A percentile compares a stretch with the other conserved stretches of the same genome.
Evolutionary conservation across 2,888 invertebrate species (phyloP).

Genomic region (Teinopalpus imperialis): DNA sequence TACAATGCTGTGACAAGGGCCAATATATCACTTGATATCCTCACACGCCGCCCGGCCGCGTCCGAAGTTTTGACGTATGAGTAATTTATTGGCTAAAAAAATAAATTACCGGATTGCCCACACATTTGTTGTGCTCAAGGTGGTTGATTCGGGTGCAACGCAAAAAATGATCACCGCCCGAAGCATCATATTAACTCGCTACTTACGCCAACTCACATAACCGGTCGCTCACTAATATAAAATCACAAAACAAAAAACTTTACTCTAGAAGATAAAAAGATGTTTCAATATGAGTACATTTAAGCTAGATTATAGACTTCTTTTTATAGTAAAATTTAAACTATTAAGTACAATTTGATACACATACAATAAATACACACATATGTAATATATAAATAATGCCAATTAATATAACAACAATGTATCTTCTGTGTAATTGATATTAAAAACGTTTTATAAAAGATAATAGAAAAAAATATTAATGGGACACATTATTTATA

Average conservation of each 20-base stretch:
- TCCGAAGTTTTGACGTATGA: constrained; percentile 78
- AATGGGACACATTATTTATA: no score
- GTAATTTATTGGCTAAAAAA: constrained; percentile 81
- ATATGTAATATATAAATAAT: no score
- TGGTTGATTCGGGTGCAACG: constrained; percentile 76
- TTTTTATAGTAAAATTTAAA: no score
- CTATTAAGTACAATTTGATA: no score
- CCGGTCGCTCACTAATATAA: constrained; percentile 1
- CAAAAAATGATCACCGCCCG: constrained; percentile 68
- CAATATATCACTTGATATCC: constrained; percentile 72
- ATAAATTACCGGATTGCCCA: constrained; percentile 78
- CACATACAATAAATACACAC: no score
- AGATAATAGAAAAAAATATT: no score
- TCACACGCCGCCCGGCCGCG: constrained; percentile 44
- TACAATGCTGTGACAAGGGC: constrained; percentile 69
- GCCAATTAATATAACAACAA: no score
- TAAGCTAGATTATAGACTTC: no score
- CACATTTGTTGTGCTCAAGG: constrained; percentile 74
- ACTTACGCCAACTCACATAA: constrained; percentile 44
- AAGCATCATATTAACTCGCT: constrained; percentile 57
- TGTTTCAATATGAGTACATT: no score
- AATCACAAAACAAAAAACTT: constrained; percentile 5
- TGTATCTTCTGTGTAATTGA: no score
- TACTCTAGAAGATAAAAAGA: no score
- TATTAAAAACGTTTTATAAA: no score